These are phyloP conservation scores for Strix aluco DNA, from an alignment of 2,113 vertebrate genomes.

Conservation along the genomic window DNA sequence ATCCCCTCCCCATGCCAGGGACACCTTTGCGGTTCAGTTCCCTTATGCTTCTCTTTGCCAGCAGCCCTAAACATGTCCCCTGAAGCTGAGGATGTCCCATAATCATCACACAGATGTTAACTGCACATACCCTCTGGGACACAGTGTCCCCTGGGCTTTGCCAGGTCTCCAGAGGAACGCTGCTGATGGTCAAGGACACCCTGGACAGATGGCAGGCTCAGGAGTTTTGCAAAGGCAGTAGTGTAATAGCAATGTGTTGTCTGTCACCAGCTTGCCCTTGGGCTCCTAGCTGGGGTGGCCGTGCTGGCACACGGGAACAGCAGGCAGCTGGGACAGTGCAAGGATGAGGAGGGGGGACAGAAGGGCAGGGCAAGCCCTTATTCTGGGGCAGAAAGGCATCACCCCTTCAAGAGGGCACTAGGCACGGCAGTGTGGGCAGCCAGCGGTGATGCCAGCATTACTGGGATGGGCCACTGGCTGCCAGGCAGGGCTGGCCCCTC, in stretches of 20 bases:
- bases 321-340: neutral
- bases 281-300: neutral
- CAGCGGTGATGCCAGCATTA: rapidly evolving
- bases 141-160: neutral
- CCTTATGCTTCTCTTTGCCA: neutral
- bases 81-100: neutral
- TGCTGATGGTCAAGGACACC: neutral
- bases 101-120: neutral
- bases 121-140: neutral
- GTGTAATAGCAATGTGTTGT: neutral
- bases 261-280: neutral
- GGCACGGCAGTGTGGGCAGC: rapidly evolving
- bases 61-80: neutral
- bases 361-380: neutral
- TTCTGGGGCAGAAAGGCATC: neutral
- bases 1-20: neutral
- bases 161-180: neutral
- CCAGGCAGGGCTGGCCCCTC: neutral
- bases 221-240: neutral
- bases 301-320: neutral
- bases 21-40: neutral
- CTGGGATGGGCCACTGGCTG: neutral
- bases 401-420: neutral
- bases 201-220: neutral
- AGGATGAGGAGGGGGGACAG: neutral